Evolutionary conservation across 2,113 vertebrate genomes (phyloP).

Genomic region (Notarius lentiginosus): DNA sequence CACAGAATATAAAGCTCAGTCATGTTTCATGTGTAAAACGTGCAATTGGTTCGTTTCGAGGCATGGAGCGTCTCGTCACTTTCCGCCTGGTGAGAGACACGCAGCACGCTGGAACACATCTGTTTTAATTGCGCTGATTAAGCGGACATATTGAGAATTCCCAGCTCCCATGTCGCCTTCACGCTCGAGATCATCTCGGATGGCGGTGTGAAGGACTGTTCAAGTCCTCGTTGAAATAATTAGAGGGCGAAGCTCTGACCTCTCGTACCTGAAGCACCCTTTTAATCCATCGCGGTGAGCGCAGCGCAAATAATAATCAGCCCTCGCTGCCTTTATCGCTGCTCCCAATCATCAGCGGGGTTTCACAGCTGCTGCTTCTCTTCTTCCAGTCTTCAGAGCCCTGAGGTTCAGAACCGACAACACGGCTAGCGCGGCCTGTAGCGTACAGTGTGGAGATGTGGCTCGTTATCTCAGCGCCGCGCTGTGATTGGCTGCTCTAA

Average conservation of each 20-base stretch:
- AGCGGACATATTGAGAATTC: constrained; percentile 40
- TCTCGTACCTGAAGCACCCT: constrained; percentile 48
- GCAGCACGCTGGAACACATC: constrained; percentile 15
- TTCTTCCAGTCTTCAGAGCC: constrained; percentile 12
- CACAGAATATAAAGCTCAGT: not conserved
- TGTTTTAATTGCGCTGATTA: constrained; percentile 49
- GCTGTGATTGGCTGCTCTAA: not conserved
- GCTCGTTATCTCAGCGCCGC: not conserved
- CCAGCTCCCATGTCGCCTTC: constrained; percentile 23
- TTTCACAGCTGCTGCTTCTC: not conserved
- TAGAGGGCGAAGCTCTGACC: constrained; percentile 50
- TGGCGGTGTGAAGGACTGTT: constrained; percentile 40
- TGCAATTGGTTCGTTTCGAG: no score
- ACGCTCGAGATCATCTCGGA: constrained; percentile 29
- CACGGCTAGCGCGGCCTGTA: not conserved
- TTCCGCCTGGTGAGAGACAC: not conserved
- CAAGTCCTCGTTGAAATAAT: constrained; percentile 51
- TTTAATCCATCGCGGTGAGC: constrained; percentile 45
- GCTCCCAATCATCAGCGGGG: constrained; percentile 27
- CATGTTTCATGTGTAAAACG: no score
- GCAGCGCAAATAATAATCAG: constrained; percentile 41
- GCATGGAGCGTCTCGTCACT: not conserved
- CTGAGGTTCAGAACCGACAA: constrained; percentile 21
- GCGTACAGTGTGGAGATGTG: not conserved
- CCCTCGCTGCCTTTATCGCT: constrained; percentile 31